Evolutionary conservation across 2,888 invertebrate species (phyloP).

Genomic region (Sipha maydis): DNA sequence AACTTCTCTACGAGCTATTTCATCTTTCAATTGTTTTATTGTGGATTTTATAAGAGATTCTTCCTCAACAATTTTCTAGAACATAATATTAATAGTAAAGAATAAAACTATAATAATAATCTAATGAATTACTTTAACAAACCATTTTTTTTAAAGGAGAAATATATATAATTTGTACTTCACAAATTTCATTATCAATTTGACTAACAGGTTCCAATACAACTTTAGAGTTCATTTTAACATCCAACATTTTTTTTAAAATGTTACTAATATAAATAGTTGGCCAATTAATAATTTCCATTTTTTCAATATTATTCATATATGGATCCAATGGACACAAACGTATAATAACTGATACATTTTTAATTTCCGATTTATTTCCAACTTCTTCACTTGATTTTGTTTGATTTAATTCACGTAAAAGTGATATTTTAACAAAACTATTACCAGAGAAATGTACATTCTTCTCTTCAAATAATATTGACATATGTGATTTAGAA

Average conservation of each 20-base stretch:
- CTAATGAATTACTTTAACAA: neutral
- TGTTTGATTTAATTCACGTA: neutral
- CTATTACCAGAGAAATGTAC: neutral
- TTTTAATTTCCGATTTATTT: neutral
- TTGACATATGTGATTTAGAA: conserved; percentile 42
- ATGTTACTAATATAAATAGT: conserved; percentile 42
- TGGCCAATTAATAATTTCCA: conserved; percentile 45
- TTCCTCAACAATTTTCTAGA: conserved; percentile 17
- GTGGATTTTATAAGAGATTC: neutral
- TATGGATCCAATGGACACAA: conserved; percentile 36
- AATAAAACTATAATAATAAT: neutral
- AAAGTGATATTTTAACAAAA: conserved; percentile 45
- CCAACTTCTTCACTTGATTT: neutral
- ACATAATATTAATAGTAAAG: neutral
- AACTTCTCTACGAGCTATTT: neutral
- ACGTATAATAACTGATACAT: conserved; percentile 2
- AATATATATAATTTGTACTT: conserved; percentile 14
- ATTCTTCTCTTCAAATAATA: conserved; percentile 3
- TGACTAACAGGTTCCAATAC: neutral
- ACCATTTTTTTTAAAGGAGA: conserved; percentile 10
- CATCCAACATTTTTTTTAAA: conserved; percentile 13
- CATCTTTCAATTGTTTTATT: conserved; percentile 37
- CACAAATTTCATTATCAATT: conserved; percentile 29
- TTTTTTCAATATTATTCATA: conserved; percentile 43
- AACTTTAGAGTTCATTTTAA: conserved; percentile 48